These are phyloP conservation scores for Pteropus rufus DNA, from an alignment of 2,797 vertebrate species.

Conservation along the genomic window DNA sequence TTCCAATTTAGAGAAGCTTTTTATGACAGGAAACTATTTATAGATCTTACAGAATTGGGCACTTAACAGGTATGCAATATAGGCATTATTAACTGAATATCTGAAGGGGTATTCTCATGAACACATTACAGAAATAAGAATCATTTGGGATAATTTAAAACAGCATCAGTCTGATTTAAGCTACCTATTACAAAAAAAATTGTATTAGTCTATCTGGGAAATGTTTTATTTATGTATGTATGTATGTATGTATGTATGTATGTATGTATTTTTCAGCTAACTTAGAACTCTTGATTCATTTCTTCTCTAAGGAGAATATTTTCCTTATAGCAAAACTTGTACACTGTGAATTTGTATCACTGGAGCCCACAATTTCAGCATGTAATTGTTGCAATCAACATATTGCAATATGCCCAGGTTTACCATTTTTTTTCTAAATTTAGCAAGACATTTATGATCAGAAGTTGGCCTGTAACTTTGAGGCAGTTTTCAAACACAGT, in stretches of 20 bases:
- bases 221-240: not conserved
- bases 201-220: not conserved
- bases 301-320: not conserved
- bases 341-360: not conserved
- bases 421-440: not conserved
- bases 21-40: not conserved
- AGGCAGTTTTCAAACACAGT: constrained; percentile 33
- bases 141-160: not conserved
- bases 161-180: not conserved
- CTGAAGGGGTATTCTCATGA: not conserved
- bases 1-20: not conserved
- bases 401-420: not conserved
- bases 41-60: not conserved
- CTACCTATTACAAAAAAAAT: not conserved
- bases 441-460: not conserved
- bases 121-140: constrained; percentile 31
- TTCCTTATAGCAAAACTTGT: not conserved
- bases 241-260: too few species aligned
- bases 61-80: not conserved
- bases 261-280: not conserved
- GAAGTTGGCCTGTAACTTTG: not conserved
- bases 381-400: not conserved
- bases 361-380: not conserved
- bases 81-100: not conserved
- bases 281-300: constrained; percentile 28